Percentiles rank a stretch among this genome's conserved stretches.
phyloP scores from a whole-genome alignment of 2,113 vertebrate species.

The Limnothrissa miodon region DNA sequence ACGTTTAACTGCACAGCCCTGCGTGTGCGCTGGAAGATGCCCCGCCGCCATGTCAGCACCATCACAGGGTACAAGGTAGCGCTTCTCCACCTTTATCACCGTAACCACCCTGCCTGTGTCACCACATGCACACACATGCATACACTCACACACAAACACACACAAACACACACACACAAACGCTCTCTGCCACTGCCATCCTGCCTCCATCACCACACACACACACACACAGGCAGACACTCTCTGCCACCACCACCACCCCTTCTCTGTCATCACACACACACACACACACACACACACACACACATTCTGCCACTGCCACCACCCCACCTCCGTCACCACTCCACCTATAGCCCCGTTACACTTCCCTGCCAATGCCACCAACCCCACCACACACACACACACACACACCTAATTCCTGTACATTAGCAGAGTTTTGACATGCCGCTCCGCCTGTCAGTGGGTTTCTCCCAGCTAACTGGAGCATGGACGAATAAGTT shows the following conservation, averaged over 20 bases:
- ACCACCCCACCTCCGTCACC: background rate
- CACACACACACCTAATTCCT: background rate
- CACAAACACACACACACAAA: no score
- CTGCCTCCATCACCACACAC: background rate
- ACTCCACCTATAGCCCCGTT: no score
- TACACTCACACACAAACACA: no score
- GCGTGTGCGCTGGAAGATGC: slow-evolving; percentile 87
- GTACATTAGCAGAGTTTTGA: background rate
- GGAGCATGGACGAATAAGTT: background rate
- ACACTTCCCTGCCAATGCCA: background rate
- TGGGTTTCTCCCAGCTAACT: background rate
- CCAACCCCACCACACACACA: no score
- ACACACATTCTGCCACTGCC: background rate
- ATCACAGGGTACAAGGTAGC: slow-evolving; percentile 86
- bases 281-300: no score
- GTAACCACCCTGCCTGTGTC: no score
- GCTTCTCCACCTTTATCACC: background rate
- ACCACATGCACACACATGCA: no score
- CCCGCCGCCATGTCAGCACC: slow-evolving; percentile 74
- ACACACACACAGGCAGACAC: no score
- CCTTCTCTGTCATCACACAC: background rate
- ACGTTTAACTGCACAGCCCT: slow-evolving; percentile 89
- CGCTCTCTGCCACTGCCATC: background rate
- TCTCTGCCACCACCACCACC: background rate
- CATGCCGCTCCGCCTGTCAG: background rate